Base-by-base conservation (phyloP, 2,113 vertebrate species). In the Vimba vimba region DNA sequence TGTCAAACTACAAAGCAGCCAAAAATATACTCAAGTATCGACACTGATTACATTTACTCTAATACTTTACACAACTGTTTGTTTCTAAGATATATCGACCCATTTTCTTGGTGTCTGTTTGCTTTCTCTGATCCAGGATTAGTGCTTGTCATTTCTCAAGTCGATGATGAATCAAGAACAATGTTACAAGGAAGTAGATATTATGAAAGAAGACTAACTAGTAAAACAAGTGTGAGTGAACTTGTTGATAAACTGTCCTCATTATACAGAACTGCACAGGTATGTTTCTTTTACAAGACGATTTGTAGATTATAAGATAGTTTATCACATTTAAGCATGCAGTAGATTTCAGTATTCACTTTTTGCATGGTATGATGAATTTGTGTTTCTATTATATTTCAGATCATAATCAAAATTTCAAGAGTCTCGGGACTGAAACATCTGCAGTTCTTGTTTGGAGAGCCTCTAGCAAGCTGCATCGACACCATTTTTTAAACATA, bases 331-430 rank as follows among this genome's bases (percentile, higher is more conserved):
- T 60, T 8, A 60, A 60, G 21, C 21, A 43, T 6, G n/a, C 10
- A 13, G 4, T 71, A 71, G 68, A 75, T 50, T 75, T 27, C 4
- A 27, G 8, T 64, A 47, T 27, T 47, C 5, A n/a, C 39, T 17
- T 39, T 21, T 60, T 62, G 55, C 78, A 79, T 43, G 78, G 6
- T 47, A n/a, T 64, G 8, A 62, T 62, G 2, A 36, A 39, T 80
- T 66, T 47, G 23, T n/a, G n/a, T 45, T 76, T 76, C 2, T 57
- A 5, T 64, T 64, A 64, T 52, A 27, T 52, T 80, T 36, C 59
- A 64, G 78, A 80, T 80, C 21, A 23, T 57, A 57, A 57, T 23
- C 30, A 25, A 43, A n/a, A 79, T 79, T 79, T 39, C 21, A 79
- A 1, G 30, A 59, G 0, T 59, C 15, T 79, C 50, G 7, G 77